A percentile compares a stretch with the other conserved stretches of the same genome.
phyloP scores from a whole-genome alignment of 53 echinoderm and acorn worm species.

The Crossaster papposus region DNA sequence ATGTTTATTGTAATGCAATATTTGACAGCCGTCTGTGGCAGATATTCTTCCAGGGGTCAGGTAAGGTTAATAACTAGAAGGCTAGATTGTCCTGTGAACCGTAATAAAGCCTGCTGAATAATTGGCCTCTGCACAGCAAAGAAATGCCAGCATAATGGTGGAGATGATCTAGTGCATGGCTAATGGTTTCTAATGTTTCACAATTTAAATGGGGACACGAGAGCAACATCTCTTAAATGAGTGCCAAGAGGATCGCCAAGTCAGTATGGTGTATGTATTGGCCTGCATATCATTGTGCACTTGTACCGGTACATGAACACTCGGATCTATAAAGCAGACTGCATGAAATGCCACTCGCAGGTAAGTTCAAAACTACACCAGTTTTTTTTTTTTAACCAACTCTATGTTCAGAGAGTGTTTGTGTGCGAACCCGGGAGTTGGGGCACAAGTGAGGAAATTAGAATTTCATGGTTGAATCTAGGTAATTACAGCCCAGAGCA shows the following conservation, averaged over 20 bases:
- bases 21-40: constrained; percentile 52
- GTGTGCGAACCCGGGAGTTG: neutral
- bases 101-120: constrained; percentile 57
- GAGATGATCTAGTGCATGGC: constrained; percentile 39
- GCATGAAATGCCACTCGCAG: neutral
- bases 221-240: neutral
- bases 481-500: constrained; percentile 58
- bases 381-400: constrained; percentile 26
- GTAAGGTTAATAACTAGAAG: constrained; percentile 50
- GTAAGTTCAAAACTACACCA: constrained; percentile 29
- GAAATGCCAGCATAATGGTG: constrained; percentile 19
- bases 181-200: constrained; percentile 40
- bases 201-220: constrained; percentile 24
- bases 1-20: constrained; percentile 64
- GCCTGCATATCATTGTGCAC: neutral
- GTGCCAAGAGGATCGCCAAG: constrained; percentile 3
- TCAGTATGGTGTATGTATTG: neutral
- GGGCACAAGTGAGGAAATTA: constrained; percentile 41
- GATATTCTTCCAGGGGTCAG: constrained; percentile 52
- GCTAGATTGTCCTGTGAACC: constrained; percentile 60
- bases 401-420: neutral
- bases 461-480: constrained; percentile 62
- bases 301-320: neutral
- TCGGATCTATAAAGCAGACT: neutral
- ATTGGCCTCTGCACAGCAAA: constrained; percentile 24